Evolutionary conservation across 2,797 vertebrate species (phyloP).

Genomic region (Apogon talboti): DNA sequence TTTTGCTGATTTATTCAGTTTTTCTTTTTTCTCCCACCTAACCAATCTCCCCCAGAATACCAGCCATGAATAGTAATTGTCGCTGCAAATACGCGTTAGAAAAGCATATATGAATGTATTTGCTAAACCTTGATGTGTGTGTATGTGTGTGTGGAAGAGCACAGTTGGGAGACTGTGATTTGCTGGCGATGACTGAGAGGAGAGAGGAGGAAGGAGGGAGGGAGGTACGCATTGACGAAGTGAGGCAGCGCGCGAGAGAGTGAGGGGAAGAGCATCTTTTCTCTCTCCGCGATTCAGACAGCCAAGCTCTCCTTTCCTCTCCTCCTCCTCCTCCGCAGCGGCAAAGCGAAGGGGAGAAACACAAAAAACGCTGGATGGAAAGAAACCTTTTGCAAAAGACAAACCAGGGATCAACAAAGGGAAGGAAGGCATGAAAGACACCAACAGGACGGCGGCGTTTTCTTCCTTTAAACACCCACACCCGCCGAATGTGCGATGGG

Average conservation of each 20-base stretch:
- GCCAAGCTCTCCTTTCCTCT: constrained; percentile 51
- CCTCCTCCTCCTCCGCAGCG: constrained; percentile 54
- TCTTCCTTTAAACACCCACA: constrained; percentile 47
- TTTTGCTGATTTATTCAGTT: constrained; percentile 4
- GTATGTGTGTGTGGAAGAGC: constrained; percentile 49
- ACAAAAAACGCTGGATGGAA: constrained; percentile 4
- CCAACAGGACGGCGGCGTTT: constrained; percentile 31
- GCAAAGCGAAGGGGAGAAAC: constrained; percentile 51
- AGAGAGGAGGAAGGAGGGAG: constrained; percentile 39
- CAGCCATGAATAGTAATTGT: constrained; percentile 75
- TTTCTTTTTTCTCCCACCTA: constrained; percentile 27
- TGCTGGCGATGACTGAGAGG: constrained; percentile 77
- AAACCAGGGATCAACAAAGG: constrained; percentile 15
- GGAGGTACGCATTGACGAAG: constrained; percentile 70
- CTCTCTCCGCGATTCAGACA: constrained; percentile 69
- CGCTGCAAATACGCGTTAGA: constrained; percentile 48
- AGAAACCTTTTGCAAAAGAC: constrained; percentile 29
- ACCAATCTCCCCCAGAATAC: constrained; percentile 43
- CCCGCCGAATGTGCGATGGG: constrained; percentile 33
- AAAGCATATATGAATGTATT: constrained; percentile 36
- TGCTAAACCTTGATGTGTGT: constrained; percentile 19
- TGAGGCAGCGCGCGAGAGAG: constrained; percentile 51
- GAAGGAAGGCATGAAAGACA: constrained; percentile 37
- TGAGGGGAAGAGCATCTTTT: constrained; percentile 63
- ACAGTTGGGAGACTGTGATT: constrained; percentile 77